phyloP scores from a whole-genome alignment of 2,888 invertebrate genomes.

The Idaea aversata region DNA sequence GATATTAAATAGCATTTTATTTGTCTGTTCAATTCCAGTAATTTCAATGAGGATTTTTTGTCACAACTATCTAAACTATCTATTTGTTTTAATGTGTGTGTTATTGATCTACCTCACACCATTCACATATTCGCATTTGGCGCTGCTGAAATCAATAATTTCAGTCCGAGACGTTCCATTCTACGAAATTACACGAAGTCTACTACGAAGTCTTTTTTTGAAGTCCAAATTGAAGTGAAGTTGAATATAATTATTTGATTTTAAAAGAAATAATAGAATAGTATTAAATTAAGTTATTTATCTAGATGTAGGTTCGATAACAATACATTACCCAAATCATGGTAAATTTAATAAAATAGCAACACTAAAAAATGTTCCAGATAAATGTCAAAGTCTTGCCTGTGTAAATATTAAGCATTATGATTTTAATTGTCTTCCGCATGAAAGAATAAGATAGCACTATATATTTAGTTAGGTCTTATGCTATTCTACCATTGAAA shows the following conservation, averaged over 20 bases:
- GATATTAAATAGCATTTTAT: not conserved
- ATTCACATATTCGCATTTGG: slow-evolving; percentile 31
- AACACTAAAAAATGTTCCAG: not conserved
- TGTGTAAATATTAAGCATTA: not conserved
- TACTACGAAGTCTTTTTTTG: not conserved
- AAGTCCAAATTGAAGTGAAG: too few species aligned
- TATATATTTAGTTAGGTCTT: not conserved
- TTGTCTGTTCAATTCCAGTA: not conserved
- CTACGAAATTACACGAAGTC: slow-evolving; percentile 9
- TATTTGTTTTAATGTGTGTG: slow-evolving; percentile 21
- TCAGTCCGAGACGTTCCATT: slow-evolving; percentile 33
- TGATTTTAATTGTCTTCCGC: not conserved
- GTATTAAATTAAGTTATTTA: not conserved
- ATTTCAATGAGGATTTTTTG: not conserved
- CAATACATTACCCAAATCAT: not conserved
- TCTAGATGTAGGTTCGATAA: too few species aligned
- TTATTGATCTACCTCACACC: slow-evolving; percentile 28
- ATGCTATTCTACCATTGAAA: not conserved
- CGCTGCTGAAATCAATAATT: slow-evolving; percentile 50
- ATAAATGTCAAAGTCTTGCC: not conserved
- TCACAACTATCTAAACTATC: slow-evolving; percentile 1
- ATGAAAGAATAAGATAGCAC: not conserved
- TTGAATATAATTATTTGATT: not conserved
- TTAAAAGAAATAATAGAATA: not conserved
- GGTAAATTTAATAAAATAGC: not conserved